Evolutionary conservation across 1,140 invertebrate genomes (phyloP).

Genomic region (Galleria mellonella): DNA sequence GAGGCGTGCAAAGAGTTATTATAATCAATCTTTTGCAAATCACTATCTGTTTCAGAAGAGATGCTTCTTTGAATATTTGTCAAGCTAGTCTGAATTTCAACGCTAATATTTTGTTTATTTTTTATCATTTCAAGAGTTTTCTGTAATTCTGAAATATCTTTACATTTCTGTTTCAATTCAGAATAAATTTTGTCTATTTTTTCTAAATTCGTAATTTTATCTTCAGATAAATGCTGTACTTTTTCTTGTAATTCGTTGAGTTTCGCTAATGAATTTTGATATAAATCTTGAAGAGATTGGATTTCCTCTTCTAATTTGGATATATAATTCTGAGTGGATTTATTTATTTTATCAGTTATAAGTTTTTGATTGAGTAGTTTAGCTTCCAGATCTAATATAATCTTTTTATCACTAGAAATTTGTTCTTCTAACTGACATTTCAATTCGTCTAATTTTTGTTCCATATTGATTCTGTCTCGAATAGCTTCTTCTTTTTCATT

Average conservation of each 20-base stretch:
- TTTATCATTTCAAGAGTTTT: slow-evolving; percentile 23
- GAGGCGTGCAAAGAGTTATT: background rate
- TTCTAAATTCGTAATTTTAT: slow-evolving; percentile 17
- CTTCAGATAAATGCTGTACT: slow-evolving; percentile 12
- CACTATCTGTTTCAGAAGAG: background rate
- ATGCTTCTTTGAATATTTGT: background rate
- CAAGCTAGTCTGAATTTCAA: slow-evolving; percentile 2
- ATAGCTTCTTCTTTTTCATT: slow-evolving; percentile 51
- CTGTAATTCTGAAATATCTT: slow-evolving; percentile 29
- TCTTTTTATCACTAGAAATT: slow-evolving; percentile 28
- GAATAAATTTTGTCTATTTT: slow-evolving; percentile 21
- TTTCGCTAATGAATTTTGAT: slow-evolving; percentile 29
- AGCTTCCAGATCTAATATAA: slow-evolving; percentile 47
- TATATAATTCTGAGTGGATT: slow-evolving; percentile 36
- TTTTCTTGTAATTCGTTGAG: slow-evolving; percentile 34
- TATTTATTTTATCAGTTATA: slow-evolving; percentile 44
- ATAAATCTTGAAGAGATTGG: slow-evolving; percentile 31
- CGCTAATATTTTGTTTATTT: slow-evolving; percentile 16
- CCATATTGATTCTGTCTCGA: slow-evolving; percentile 28
- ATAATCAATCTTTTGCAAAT: background rate
- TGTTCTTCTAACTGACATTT: slow-evolving; percentile 36
- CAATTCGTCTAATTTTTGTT: slow-evolving; percentile 36
- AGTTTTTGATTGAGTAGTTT: slow-evolving; percentile 52
- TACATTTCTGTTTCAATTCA: slow-evolving; percentile 27
- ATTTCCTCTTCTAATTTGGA: slow-evolving; percentile 44